phyloP scores from a whole-genome alignment of 1,140 invertebrate genomes.

The Neodiprion fabricii region DNA sequence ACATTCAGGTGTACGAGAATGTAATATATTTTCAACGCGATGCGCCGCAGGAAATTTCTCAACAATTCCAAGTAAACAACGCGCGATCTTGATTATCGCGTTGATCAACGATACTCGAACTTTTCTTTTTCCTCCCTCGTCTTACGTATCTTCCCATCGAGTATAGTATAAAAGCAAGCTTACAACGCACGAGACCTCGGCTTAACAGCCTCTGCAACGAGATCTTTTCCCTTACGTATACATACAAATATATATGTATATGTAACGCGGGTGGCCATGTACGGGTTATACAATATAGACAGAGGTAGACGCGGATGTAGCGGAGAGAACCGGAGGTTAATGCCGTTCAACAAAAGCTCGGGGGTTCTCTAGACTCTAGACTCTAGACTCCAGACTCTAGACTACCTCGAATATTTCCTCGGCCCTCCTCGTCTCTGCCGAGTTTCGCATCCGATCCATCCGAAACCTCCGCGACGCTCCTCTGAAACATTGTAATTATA shows the following conservation, averaged over 20 bases:
- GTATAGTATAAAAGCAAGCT: too few relatives aligned
- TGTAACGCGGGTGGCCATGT: neutral
- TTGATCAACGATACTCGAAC: too few relatives aligned
- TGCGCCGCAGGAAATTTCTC: neutral
- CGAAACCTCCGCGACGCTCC: neutral
- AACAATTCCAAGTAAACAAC: too few relatives aligned
- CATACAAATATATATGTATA: neutral
- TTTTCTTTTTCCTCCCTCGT: too few relatives aligned
- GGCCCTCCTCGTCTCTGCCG: neutral
- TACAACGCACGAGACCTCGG: neutral
- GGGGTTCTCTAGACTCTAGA: neutral
- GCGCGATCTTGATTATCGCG: too few relatives aligned
- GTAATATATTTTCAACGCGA: too few relatives aligned
- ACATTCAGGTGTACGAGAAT: slow-evolving; percentile 29
- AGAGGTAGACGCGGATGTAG: too few relatives aligned
- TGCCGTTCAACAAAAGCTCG: neutral
- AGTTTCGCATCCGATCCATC: too few relatives aligned
- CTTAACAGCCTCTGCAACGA: neutral
- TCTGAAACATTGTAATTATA: slow-evolving; percentile 39
- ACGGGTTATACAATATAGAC: too few relatives aligned
- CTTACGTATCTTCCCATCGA: too few relatives aligned
- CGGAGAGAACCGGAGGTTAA: neutral
- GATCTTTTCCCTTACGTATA: neutral
- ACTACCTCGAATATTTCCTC: neutral
- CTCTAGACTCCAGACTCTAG: neutral